Conservation (phyloP, 2,888 invertebrate species). For the Ophioninae sp. region DNA sequence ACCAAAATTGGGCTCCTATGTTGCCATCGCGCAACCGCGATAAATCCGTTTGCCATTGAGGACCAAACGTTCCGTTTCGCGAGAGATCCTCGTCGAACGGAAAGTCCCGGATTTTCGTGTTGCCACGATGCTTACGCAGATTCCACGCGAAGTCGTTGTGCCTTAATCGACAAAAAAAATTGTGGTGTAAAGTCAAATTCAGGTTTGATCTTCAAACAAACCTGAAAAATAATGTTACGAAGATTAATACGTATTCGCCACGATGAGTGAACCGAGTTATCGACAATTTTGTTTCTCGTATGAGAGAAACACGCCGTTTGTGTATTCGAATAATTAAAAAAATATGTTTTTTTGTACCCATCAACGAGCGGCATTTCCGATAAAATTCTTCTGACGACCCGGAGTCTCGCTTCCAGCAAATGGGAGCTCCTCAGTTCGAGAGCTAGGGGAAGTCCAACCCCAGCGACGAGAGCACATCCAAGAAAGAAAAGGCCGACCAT, state of each 20-base stretch:
- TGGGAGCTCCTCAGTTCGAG: slow-evolving; percentile 83
- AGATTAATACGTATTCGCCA: not conserved
- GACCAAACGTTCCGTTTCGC: slow-evolving; percentile 76
- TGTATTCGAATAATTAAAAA: not conserved
- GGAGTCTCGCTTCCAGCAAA: slow-evolving; percentile 83
- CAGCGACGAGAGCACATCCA: slow-evolving; percentile 79
- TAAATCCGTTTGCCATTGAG: slow-evolving; percentile 82
- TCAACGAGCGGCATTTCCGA: slow-evolving; percentile 83
- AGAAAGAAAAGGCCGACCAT: slow-evolving; percentile 77
- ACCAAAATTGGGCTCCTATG: slow-evolving; percentile 82
- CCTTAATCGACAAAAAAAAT: slow-evolving; percentile 59
- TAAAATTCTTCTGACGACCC: slow-evolving; percentile 83
- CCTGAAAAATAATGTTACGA: not conserved
- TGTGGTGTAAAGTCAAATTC: not conserved
- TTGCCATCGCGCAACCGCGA: slow-evolving; percentile 81
- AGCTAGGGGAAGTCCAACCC: slow-evolving; percentile 82
- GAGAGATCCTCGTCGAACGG: slow-evolving; percentile 80
- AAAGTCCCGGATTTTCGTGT: slow-evolving; percentile 77
- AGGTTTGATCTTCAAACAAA: not conserved
- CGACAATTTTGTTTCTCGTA: not conserved
- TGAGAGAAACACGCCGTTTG: not conserved
- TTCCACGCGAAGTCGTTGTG: slow-evolving; percentile 82
- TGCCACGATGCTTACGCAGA: slow-evolving; percentile 78
- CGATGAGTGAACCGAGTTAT: not conserved
- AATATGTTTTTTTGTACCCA: slow-evolving; percentile 76